Conservation (phyloP, 2,888 invertebrate genomes). For the Lochmaea capreae region DNA sequence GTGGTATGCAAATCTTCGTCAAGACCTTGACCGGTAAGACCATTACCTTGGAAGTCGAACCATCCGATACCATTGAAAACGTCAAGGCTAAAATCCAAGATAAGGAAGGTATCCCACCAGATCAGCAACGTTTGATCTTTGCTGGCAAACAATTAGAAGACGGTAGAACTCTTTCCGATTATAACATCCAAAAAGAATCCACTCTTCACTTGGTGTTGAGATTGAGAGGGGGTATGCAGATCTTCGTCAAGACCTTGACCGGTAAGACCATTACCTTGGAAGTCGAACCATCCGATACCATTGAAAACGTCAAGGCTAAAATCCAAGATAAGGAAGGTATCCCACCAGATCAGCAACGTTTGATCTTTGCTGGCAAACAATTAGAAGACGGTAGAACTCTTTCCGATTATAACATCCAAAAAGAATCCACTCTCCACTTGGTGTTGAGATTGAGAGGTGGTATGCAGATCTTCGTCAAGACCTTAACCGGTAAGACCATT, state of each 20-base stretch:
- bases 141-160: too few relatives aligned
- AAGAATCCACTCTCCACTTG: slow-evolving; percentile 93
- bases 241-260: too few relatives aligned
- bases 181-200: too few relatives aligned
- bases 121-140: too few relatives aligned
- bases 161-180: too few relatives aligned
- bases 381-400: slow-evolving; percentile 92
- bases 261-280: too few relatives aligned
- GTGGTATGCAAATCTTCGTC: slow-evolving; percentile 75
- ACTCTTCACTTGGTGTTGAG: too few relatives aligned
- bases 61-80: slow-evolving; percentile 74
- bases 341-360: slow-evolving; percentile 88
- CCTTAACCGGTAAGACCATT: slow-evolving; percentile 93
- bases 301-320: slow-evolving; percentile 94
- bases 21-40: slow-evolving; percentile 72
- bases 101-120: too few relatives aligned
- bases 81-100: too few relatives aligned
- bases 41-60: slow-evolving; percentile 70
- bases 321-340: slow-evolving; percentile 93
- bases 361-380: slow-evolving; percentile 93
- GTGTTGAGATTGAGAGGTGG: slow-evolving; percentile 94
- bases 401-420: slow-evolving; percentile 93
- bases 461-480: slow-evolving; percentile 98
- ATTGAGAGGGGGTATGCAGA: too few relatives aligned
- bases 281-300: slow-evolving; percentile 90